Conservation (phyloP, 1,140 invertebrate genomes). For the Eciton burchellii region DNA sequence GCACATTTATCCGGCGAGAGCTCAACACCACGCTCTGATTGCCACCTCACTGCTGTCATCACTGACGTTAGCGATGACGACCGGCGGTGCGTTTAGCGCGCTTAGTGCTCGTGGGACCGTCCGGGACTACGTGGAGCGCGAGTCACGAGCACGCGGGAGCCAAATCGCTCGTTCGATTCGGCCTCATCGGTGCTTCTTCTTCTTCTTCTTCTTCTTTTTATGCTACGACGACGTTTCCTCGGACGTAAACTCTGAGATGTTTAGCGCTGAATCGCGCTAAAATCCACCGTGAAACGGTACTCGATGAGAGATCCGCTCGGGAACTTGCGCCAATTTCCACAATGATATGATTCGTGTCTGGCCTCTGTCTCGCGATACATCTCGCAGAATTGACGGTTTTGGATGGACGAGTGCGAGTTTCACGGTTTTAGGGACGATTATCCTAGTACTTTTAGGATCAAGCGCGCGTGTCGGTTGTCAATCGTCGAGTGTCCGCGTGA, state of each 20-base stretch:
- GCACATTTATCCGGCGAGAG: conserved; percentile 85
- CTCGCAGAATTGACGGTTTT: conserved; percentile 1
- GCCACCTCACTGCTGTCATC: conserved; percentile 85
- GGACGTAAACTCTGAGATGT: background rate
- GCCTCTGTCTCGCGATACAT: background rate
- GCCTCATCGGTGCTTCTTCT: background rate
- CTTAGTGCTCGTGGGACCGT: conserved; percentile 17
- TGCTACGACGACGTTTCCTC: background rate
- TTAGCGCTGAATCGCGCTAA: conserved; percentile 1
- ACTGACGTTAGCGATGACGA: conserved; percentile 82
- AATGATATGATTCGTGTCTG: background rate
- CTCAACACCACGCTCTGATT: conserved; percentile 83
- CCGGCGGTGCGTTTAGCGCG: conserved; percentile 63
- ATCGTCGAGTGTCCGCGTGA: conserved; percentile 1
- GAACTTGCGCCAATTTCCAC: background rate
- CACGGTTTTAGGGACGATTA: too few species aligned
- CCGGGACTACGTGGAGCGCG: background rate
- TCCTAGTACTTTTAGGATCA: too few species aligned
- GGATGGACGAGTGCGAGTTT: background rate
- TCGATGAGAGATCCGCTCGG: background rate
- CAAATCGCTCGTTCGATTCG: background rate
- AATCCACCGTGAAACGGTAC: background rate
- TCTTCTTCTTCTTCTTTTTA: too few species aligned
- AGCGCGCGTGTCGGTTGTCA: too few species aligned
- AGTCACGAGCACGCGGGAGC: background rate